These are phyloP conservation scores for Patella pellucida DNA, from an alignment of 2,888 invertebrate species.

Conservation along the genomic window DNA sequence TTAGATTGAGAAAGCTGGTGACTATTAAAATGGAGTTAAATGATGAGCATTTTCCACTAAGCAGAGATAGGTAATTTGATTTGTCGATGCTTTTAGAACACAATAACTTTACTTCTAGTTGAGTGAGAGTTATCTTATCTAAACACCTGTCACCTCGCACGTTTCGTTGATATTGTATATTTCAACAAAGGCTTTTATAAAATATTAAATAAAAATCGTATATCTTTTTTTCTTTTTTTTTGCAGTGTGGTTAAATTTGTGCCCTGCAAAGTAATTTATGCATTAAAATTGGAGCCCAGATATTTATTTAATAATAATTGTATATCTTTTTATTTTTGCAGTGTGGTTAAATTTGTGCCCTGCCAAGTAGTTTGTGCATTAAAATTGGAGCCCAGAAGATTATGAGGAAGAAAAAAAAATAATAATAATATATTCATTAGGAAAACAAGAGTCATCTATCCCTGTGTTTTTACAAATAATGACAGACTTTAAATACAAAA, in stretches of 20 bases:
- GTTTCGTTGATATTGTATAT: too few species aligned
- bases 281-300: background rate
- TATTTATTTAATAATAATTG: too few species aligned
- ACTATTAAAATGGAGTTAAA: too few species aligned
- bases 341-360: constrained; percentile 11
- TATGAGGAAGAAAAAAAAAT: background rate
- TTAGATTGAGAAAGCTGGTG: too few species aligned
- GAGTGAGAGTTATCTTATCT: too few species aligned
- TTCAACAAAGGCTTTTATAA: too few species aligned
- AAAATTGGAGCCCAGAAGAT: background rate
- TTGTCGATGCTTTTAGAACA: too few species aligned
- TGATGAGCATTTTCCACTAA: too few species aligned
- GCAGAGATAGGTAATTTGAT: too few species aligned
- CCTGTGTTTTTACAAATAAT: background rate
- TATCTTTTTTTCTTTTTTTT: background rate
- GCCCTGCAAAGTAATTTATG: constrained; percentile 7
- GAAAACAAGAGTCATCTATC: background rate
- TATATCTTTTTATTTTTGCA: background rate
- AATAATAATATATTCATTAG: background rate
- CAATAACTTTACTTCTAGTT: too few species aligned
- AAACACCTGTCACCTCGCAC: too few species aligned
- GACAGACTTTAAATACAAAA: background rate
- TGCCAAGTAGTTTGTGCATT: constrained; percentile 9
- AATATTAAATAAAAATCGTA: background rate
- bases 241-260: constrained; percentile 9